Percentiles rank a stretch among this genome's conserved stretches.
These are phyloP conservation scores for Malacoctenus gilli DNA, from an alignment of 2,797 vertebrate genomes.

Conservation along the genomic window DNA sequence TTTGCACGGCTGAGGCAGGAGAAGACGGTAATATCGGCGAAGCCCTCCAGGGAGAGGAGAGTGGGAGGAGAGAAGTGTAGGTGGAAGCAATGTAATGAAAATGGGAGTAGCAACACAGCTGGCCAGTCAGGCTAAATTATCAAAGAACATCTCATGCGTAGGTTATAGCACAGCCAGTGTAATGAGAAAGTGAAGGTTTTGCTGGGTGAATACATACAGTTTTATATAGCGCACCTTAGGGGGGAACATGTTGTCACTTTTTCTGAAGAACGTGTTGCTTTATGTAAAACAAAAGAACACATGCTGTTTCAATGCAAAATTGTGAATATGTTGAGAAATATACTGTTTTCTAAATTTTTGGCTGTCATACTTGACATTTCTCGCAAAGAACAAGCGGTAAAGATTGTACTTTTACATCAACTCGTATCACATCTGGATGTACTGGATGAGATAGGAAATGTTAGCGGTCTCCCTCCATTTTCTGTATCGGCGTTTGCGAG, in stretches of 20 bases:
- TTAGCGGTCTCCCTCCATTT: background rate
- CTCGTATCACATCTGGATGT: background rate
- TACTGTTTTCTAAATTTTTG: no score
- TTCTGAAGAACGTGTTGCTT: background rate
- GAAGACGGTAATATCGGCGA: slow-evolving; percentile 57
- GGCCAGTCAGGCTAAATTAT: slow-evolving; percentile 67
- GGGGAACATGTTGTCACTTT: background rate
- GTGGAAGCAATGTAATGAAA: slow-evolving; percentile 71
- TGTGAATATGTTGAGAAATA: background rate
- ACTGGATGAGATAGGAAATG: slow-evolving; percentile 2
- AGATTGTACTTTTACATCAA: no score
- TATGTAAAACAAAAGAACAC: no score
- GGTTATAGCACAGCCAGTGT: slow-evolving; percentile 46
- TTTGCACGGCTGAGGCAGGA: slow-evolving; percentile 26
- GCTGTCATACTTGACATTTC: no score
- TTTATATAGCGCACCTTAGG: slow-evolving; percentile 4
- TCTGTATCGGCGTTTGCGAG: no score
- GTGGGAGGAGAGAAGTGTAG: slow-evolving; percentile 55
- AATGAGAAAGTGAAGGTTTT: slow-evolving; percentile 46
- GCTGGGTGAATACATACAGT: slow-evolving; percentile 10
- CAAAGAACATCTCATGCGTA: slow-evolving; percentile 50
- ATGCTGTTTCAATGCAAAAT: no score
- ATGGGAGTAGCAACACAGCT: slow-evolving; percentile 72
- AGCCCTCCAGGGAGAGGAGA: slow-evolving; percentile 38
- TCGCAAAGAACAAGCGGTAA: no score